Evolutionary conservation across 2,113 vertebrate species (phyloP), one percentile per base, ranked within the genome.

Genomic region (Cranoglanis bouderius): DNA sequence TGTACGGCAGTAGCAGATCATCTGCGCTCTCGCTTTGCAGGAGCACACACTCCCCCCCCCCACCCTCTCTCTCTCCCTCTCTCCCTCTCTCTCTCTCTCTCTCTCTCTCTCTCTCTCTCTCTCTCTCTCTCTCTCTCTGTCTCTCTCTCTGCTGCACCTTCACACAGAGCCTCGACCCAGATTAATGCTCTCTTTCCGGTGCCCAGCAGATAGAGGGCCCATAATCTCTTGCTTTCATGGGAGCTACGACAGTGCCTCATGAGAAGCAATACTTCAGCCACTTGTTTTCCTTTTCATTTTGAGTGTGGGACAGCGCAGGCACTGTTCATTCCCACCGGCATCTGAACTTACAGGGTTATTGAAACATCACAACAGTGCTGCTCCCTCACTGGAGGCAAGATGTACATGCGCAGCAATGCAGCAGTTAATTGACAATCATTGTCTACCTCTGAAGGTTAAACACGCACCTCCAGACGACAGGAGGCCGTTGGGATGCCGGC

Each of bases 341-440:
- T 93, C 94, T 95, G 95, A 96, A 95, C 95, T 95, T 94, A 91
- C 90, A 92, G 85, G 95, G 95, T 96, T 96, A 95, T 95, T 95
- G 95, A 95, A 96, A 95, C 95, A 95, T 61, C 32, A 40, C 89
- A 90, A 77, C 82, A 61, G 88, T 46, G 53, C 77, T 49, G 78
- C 87, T 85, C 55, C 18, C 92, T 93, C 94, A 94, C 93, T 88
- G 93, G 92, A 93, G 72, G 90, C 93, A 85, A 85, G 91, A 90
- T 91, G 91, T 92, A 92, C 90, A 90, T 90, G 89, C 93, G 91
- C 93, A 94, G 93, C 93, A 91, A 93, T 92, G 91, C 93, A 92
- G 92, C 89, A 92, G 93, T 95, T 95, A 94, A 95, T 95, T 95
- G 94, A 96, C 95, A 94, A 95, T 94, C 93, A 94, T 94, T 93